Base-by-base conservation (phyloP, 1,140 invertebrate genomes). In the Neodiprion virginianus region DNA sequence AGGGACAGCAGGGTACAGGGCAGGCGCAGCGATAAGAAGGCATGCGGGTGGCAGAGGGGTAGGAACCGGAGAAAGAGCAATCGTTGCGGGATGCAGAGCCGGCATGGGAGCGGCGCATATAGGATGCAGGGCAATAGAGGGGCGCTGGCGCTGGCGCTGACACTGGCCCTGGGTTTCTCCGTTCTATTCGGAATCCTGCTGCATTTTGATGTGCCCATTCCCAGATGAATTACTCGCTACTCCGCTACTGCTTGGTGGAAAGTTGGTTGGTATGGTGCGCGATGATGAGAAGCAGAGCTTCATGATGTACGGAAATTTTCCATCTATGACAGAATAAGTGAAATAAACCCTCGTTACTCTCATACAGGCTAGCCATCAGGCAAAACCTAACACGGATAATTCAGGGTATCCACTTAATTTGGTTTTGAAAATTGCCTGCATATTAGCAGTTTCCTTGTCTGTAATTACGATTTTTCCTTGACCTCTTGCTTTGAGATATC, bases 271-370 rank as follows among this genome's bases (percentile, higher is more conserved):
- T 79, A 95, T 95, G 84, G 93, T 94, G 83, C 95, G 93, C 71
- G 95, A 94, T 75, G 95, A 96, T 23, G 96, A 97, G 90, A 98
- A 98, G 87, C 96, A 97, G 74, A 99, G 90, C 90, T 98, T 99
- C 94, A 98, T 96, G 80, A 98, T 96, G 91, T 97, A 99, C 75
- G 97, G 97, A 88, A 97, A 97, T 89, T 98, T 98, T 74, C 96
- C 96, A 87, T 94, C 96, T 97, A 90, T 14, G 91, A 90, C 72
- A 79, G 85, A 78, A 86, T 49, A 85, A 40, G 28, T 88, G 76
- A 80, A 77, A 78, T 21, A 17, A 14, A 70, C 10, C 28, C 28
- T 40, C 28, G 28, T 40, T 40, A 40, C 28, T 40, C 28, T 40
- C 28, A 40, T 40, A 40, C 28, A 40, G 28, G 2, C 28, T 40